A percentile compares a stretch with the other conserved stretches of the same genome.
Evolutionary conservation across 1,140 invertebrate species (phyloP).

Genomic region (Microvelia longipes): DNA sequence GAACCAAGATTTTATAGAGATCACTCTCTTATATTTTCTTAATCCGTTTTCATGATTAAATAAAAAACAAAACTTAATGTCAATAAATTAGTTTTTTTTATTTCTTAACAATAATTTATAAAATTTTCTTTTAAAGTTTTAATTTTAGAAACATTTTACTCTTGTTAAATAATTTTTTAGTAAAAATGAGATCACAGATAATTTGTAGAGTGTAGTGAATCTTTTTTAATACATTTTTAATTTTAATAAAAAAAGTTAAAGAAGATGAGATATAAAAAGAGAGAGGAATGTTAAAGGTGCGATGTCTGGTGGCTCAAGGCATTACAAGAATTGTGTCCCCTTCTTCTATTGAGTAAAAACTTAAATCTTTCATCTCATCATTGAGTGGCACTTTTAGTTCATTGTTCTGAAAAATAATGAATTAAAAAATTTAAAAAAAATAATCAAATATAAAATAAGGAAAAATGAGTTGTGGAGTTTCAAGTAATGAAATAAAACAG

Average conservation of each 20-base stretch:
- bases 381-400: slow-evolving; percentile 55
- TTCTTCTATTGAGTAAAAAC: slow-evolving; percentile 69
- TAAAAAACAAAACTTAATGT: not conserved
- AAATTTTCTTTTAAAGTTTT: not conserved
- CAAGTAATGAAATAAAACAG: no score
- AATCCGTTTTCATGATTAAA: no score
- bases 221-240: no score
- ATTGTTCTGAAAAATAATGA: slow-evolving; percentile 36
- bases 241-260: not conserved
- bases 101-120: not conserved
- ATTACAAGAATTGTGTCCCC: slow-evolving; percentile 59
- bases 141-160: not conserved
- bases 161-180: not conserved
- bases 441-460: no score
- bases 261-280: not conserved
- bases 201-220: not conserved
- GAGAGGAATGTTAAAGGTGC: not conserved
- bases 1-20: no score
- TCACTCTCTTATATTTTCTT: no score
- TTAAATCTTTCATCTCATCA: slow-evolving; percentile 61
- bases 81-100: not conserved
- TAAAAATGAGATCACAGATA: not conserved
- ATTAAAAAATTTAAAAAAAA: not conserved
- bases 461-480: no score
- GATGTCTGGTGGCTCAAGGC: slow-evolving; percentile 32